phyloP scores from a whole-genome alignment of 2,113 vertebrate genomes.

The Gracilinanus agilis region DNA sequence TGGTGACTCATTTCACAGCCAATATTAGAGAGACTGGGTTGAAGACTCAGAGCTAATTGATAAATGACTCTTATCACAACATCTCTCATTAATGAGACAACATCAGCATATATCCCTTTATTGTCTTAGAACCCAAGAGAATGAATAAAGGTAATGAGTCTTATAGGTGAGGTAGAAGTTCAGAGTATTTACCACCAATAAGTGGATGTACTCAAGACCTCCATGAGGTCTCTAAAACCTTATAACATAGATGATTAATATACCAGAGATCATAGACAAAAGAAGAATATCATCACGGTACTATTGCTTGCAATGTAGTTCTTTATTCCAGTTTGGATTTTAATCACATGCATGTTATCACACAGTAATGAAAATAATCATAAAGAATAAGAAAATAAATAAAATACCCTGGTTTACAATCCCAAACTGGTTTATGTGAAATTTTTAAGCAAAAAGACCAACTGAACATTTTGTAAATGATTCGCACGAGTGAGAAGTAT shows the following conservation, averaged over 20 bases:
- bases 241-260: background rate
- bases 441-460: background rate
- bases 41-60: background rate
- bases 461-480: background rate
- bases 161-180: background rate
- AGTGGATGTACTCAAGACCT: background rate
- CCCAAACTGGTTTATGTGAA: background rate
- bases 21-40: background rate
- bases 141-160: background rate
- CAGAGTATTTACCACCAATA: background rate
- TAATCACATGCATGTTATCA: background rate
- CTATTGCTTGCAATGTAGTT: background rate
- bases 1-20: background rate
- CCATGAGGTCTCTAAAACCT: background rate
- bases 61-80: background rate
- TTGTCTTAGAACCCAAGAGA: background rate
- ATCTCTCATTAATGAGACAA: background rate
- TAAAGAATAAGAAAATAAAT: background rate
- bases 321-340: constrained; percentile 4
- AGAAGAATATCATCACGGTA: background rate
- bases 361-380: background rate
- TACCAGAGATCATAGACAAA: background rate
- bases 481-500: background rate
- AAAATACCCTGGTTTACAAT: background rate
- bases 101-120: background rate